Evolutionary conservation across 2,113 vertebrate species (phyloP), one percentile per base, ranked within the genome.

Genomic region (Perca flavescens): DNA sequence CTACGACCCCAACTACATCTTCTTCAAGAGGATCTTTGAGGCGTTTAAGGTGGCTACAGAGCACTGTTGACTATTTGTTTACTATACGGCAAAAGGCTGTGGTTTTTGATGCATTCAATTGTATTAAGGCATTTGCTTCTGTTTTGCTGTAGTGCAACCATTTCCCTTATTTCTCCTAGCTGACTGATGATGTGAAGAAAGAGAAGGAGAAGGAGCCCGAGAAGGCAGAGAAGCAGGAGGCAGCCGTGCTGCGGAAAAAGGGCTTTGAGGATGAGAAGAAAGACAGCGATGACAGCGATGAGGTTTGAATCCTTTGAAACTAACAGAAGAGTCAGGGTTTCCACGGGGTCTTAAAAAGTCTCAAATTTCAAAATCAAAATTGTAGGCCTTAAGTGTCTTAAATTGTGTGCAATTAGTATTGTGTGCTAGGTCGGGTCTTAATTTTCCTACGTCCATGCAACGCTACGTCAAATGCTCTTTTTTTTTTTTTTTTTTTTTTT

Each of bases 191-290:
- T 0, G 95, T 98, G 69, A 98, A 98, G 92, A 97, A 97, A 11
- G 97, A 98, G 86, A 98, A 98, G 13, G 97, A 98, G 79, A 98
- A 97, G 82, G 97, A 98, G 82, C 97, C 97, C 0, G 97, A 98
- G 81, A 97, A 97, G 77, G 69, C 94, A 0, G 96, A 97, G 28
- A 97, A 97, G 67, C 89, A 91, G n/a, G 96, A 97, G 77, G 91
- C 95, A 0, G 34, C 94, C 0, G 84, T 86, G 16, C 90, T 97
- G 65, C 95, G 96, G 85, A 98, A 97, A 85, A 97, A 97, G 52
- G 97, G 96, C 46, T 96, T 97, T 3, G 96, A 97, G 86, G 95
- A 96, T 58, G 97, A 96, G 83, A 96, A 88, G 91, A 97, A 95
- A 74, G 97, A 97, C 92, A 97, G 97, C 0, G 96, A 97, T 0